Evolutionary conservation across 2,888 invertebrate species (phyloP), one percentile per base, ranked within the genome.

Genomic region (Barypeithes pellucidus): DNA sequence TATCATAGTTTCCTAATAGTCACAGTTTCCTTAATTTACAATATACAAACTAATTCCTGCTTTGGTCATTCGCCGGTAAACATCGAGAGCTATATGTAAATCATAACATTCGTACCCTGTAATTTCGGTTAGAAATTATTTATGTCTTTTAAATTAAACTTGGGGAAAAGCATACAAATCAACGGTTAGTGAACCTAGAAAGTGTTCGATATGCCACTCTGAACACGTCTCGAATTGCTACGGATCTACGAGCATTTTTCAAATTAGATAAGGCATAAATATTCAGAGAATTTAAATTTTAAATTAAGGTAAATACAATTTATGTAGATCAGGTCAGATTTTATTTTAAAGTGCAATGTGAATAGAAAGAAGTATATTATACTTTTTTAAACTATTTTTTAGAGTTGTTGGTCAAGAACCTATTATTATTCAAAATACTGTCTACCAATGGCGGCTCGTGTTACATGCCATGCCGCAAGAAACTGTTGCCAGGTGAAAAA

Each of bases 141-240:
- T 24, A 20, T 29, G 41, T 11, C 43, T 61, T 61, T 61, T 61
- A 69, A 69, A 62, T 69, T 69, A 60, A 69, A 61, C 43, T 59
- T 33, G 24, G 22, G 54, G 8, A n/a, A 68, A 67, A 68, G 52
- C 47, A 39, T 47, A 33, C 60, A 61, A 61, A 68, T 68, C 59
- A 68, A 29, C 61, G 68, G 61, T 24, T 41, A 47, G 33, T 45
- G 22, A 50, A 45, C 61, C 50, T 22, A 24, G 16, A 14, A 45
- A 50, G 50, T 50, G 59, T 68, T 57, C 36, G 60, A 61, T 61
- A 68, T 43, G 16, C 50, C 50, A 52, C 60, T 47, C 68, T 12
- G 60, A 41, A 47, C 45, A 67, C 67, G 47, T 57, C 66, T 41
- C 39, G 20, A 47, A 22, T 47, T 20, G 8, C 16, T 9, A 11